Evolutionary conservation across 1,140 invertebrate species (phyloP).

Genomic region (Trachymyrmex septentrionalis): DNA sequence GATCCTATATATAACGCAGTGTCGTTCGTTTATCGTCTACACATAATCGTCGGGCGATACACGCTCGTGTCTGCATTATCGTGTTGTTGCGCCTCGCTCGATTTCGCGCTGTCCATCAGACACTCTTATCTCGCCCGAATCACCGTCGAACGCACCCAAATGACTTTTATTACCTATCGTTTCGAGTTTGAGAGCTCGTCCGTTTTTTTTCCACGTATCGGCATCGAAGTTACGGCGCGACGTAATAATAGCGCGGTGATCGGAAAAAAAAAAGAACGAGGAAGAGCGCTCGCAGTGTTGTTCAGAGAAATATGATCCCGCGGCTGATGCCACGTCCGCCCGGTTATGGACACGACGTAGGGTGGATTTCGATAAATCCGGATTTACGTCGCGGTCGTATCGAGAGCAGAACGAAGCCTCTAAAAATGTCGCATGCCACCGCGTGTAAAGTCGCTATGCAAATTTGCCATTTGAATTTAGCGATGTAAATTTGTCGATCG

Average conservation of each 20-base stretch:
- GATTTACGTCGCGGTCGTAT: conserved; percentile 13
- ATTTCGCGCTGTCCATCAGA: conserved; percentile 52
- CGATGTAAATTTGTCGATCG: conserved; percentile 3
- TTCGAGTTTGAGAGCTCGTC: conserved; percentile 26
- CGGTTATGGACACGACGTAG: conserved; percentile 26
- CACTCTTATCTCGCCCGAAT: conserved; percentile 76
- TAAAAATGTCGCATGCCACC: not conserved
- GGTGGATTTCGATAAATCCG: conserved; percentile 26
- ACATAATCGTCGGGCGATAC: conserved; percentile 62
- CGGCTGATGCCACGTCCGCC: not conserved
- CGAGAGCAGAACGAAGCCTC: not conserved
- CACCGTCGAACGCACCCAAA: conserved; percentile 64
- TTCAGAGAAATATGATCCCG: conserved; percentile 35
- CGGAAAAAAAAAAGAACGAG: conserved; percentile 19
- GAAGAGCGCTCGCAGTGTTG: not conserved
- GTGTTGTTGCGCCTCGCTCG: conserved; percentile 35
- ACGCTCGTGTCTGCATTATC: conserved; percentile 49
- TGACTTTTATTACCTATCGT: conserved; percentile 74
- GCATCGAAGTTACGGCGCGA: conserved; percentile 26
- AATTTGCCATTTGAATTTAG: not conserved
- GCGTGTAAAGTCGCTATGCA: not conserved
- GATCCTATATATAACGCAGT: not conserved
- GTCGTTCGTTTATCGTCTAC: conserved; percentile 69
- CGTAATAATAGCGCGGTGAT: conserved; percentile 26
- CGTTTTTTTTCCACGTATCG: conserved; percentile 47